phyloP scores from a whole-genome alignment of 2,113 vertebrate genomes.

The Tenrec ecaudatus region DNA sequence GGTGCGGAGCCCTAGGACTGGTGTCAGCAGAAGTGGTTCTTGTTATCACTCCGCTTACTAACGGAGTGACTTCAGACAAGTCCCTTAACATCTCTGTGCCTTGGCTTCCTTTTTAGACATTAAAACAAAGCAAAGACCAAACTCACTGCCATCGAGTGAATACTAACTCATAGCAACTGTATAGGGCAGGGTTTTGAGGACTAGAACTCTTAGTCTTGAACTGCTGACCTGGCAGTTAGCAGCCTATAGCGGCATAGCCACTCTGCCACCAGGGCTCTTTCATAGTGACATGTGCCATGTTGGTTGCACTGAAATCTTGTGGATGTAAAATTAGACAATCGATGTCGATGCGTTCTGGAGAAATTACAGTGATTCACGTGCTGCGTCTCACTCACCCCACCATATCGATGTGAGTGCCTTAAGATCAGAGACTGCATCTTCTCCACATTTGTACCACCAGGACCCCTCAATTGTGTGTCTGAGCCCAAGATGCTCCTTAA shows the following conservation, averaged over 20 bases:
- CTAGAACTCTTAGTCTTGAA: too few species aligned
- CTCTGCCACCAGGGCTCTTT: too few species aligned
- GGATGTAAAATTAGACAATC: neutral
- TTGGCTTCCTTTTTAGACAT: neutral
- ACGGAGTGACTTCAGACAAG: neutral
- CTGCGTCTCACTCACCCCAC: neutral
- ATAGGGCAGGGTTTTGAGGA: too few species aligned
- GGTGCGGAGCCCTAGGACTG: neutral
- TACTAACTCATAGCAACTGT: too few species aligned
- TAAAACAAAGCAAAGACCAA: neutral
- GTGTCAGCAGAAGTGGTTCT: neutral
- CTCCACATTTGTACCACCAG: neutral
- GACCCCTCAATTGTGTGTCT: neutral
- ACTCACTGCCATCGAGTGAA: too few species aligned
- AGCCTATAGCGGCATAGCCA: too few species aligned
- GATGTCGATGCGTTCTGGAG: fast-evolving
- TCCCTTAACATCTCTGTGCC: neutral
- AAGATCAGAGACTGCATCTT: neutral
- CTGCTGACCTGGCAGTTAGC: too few species aligned
- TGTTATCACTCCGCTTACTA: neutral
- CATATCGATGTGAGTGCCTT: neutral
- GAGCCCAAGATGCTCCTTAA: neutral
- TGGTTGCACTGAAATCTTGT: neutral
- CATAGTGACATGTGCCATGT: fast-evolving
- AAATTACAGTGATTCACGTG: neutral